Conservation (phyloP, 2,113 vertebrate species). For the Nothoprocta pentlandii region DNA sequence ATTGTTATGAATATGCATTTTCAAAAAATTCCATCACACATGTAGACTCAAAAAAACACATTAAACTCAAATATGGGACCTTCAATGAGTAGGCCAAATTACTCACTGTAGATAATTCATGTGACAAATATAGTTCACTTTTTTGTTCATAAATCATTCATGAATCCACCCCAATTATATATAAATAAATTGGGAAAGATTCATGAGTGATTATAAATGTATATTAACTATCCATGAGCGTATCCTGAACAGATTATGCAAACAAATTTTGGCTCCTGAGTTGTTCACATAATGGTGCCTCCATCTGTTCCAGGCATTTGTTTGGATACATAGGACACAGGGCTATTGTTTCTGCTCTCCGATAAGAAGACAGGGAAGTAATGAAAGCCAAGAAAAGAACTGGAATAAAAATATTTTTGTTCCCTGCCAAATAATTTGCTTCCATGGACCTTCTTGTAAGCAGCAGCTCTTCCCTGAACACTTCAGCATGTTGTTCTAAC, state of each 20-base stretch:
- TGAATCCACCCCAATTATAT: not conserved
- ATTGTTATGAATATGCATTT: not conserved
- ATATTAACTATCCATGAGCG: slow-evolving; percentile 24
- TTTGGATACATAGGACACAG: not conserved
- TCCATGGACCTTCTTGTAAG: not conserved
- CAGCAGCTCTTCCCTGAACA: not conserved
- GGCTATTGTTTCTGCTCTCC: slow-evolving; percentile 26
- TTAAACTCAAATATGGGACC: slow-evolving; percentile 28
- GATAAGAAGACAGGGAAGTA: not conserved
- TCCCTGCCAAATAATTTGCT: not conserved
- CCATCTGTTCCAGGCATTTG: slow-evolving; percentile 54
- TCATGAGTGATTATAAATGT: slow-evolving; percentile 40
- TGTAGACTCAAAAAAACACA: slow-evolving; percentile 1
- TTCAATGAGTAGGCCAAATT: slow-evolving; percentile 19
- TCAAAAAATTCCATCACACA: slow-evolving; percentile 4
- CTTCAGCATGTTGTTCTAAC: not conserved
- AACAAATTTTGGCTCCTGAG: slow-evolving; percentile 50
- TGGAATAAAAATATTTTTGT: slow-evolving; percentile 10
- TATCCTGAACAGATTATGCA: slow-evolving; percentile 53
- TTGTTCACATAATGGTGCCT: slow-evolving; percentile 1
- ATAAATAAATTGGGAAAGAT: slow-evolving; percentile 5
- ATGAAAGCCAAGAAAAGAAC: not conserved
- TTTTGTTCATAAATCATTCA: slow-evolving; percentile 45
- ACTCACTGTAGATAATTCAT: slow-evolving; percentile 3
- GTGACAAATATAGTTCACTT: not conserved